These are phyloP conservation scores for Saccopteryx leptura DNA, from an alignment of 2,113 vertebrate species.

Conservation along the genomic window DNA sequence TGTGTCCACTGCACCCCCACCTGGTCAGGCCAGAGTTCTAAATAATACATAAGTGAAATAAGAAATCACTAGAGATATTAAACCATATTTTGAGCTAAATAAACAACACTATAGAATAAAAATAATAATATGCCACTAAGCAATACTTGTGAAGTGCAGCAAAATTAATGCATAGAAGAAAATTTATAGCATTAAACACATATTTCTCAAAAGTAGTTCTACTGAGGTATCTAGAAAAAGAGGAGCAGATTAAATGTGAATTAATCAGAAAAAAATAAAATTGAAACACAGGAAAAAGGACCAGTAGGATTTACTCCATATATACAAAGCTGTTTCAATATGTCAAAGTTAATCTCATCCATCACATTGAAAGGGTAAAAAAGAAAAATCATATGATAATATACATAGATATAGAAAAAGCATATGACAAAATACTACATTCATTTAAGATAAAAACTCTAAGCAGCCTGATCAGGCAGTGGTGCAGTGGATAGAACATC, in stretches of 20 bases:
- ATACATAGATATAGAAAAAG: neutral
- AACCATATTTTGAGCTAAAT: neutral
- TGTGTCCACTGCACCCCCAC: no score
- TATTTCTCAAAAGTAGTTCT: neutral
- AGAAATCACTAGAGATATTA: neutral
- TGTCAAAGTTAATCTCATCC: neutral
- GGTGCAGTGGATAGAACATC: no score
- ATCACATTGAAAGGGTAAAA: neutral
- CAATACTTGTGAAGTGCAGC: neutral
- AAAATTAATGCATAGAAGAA: neutral
- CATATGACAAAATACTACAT: neutral
- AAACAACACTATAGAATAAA: no score
- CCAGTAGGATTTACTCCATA: neutral
- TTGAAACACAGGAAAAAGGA: neutral
- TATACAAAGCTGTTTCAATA: neutral
- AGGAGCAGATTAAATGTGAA: neutral
- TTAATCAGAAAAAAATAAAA: neutral
- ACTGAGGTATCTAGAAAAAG: neutral
- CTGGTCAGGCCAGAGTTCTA: neutral
- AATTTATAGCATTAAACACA: neutral
- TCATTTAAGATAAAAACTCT: neutral
- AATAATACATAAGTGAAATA: neutral
- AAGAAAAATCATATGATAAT: neutral
- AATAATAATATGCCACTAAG: neutral
- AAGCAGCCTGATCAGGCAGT: no score